A percentile compares a stretch with the other conserved stretches of the same genome.
Conservation (phyloP, 1,140 invertebrate genomes). For the Zophobas atratus region DNA sequence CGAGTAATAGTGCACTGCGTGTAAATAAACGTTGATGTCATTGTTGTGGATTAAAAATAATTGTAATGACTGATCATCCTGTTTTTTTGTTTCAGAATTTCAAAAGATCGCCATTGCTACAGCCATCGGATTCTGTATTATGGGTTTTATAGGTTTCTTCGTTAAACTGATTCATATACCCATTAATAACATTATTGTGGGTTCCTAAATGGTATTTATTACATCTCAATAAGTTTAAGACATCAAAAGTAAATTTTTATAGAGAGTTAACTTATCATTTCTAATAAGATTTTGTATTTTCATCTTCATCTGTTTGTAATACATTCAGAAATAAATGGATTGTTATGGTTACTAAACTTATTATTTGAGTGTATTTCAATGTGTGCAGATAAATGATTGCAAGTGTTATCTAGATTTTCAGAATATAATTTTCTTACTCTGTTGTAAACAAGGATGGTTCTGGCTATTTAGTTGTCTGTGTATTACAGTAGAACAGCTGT, state of each 20-base stretch:
- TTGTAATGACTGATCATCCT: conserved; percentile 33
- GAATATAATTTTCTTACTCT: too few relatives aligned
- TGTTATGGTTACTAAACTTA: conserved; percentile 14
- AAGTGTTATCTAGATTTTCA: too few relatives aligned
- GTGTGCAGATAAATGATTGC: too few relatives aligned
- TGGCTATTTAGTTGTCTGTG: too few relatives aligned
- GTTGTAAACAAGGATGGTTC: too few relatives aligned
- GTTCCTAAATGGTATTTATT: conserved; percentile 71
- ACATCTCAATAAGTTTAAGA: conserved; percentile 17
- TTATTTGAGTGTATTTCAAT: too few relatives aligned
- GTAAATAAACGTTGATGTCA: conserved; percentile 38
- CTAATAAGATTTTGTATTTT: conserved; percentile 45
- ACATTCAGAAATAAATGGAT: conserved; percentile 41
- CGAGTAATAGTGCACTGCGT: conserved; percentile 4
- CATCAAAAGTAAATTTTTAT: conserved; percentile 43
- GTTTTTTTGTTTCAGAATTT: conserved; percentile 86
- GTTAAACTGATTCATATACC: conserved; percentile 99
- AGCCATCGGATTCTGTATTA: conserved; percentile 99
- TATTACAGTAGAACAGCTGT: too few relatives aligned
- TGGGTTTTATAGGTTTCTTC: conserved; percentile 99
- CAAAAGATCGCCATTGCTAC: conserved; percentile 99
- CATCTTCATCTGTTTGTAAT: conserved; percentile 18
- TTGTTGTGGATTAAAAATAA: conserved; percentile 15
- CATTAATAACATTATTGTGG: conserved; percentile 99
- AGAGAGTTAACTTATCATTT: conserved; percentile 49